phyloP scores from a whole-genome alignment of 2,113 vertebrate species.

The Psammodynastes pulverulentus region DNA sequence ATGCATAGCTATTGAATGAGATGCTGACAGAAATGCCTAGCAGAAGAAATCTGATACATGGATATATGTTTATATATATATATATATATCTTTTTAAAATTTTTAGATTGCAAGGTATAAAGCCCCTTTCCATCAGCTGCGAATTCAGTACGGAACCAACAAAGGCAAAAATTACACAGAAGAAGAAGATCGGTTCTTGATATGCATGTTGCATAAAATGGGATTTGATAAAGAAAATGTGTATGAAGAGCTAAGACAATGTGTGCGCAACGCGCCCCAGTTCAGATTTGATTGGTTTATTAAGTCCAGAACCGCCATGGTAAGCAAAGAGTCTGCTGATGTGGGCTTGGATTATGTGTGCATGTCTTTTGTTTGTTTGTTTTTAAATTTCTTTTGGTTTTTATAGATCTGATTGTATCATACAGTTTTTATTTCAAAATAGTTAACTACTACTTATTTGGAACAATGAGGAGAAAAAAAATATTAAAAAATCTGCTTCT shows the following conservation, averaged over 20 bases:
- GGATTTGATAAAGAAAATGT: slow-evolving; percentile 89
- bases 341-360: fast-evolving
- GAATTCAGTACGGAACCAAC: slow-evolving; percentile 87
- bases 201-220: slow-evolving; percentile 91
- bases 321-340: slow-evolving; percentile 50
- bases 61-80: not conserved
- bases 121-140: slow-evolving; percentile 86
- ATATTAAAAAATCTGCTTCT: not conserved
- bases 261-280: slow-evolving; percentile 85
- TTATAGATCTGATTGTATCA: not conserved
- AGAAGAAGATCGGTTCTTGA: slow-evolving; percentile 86
- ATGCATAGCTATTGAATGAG: not conserved
- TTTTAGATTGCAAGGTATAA: slow-evolving; percentile 86
- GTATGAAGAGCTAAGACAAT: slow-evolving; percentile 86
- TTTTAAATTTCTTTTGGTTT: not conserved
- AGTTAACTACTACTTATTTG: not conserved
- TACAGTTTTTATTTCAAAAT: not conserved
- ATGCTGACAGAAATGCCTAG: not conserved
- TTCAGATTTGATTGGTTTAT: slow-evolving; percentile 92
- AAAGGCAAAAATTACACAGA: slow-evolving; percentile 91
- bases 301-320: slow-evolving; percentile 89
- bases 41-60: slow-evolving; percentile 5
- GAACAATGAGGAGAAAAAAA: not conserved
- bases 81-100: slow-evolving; percentile 13
- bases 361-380: not conserved